These are phyloP conservation scores for Micromesistius poutassou DNA, from an alignment of 2,797 vertebrate genomes.

Conservation along the genomic window DNA sequence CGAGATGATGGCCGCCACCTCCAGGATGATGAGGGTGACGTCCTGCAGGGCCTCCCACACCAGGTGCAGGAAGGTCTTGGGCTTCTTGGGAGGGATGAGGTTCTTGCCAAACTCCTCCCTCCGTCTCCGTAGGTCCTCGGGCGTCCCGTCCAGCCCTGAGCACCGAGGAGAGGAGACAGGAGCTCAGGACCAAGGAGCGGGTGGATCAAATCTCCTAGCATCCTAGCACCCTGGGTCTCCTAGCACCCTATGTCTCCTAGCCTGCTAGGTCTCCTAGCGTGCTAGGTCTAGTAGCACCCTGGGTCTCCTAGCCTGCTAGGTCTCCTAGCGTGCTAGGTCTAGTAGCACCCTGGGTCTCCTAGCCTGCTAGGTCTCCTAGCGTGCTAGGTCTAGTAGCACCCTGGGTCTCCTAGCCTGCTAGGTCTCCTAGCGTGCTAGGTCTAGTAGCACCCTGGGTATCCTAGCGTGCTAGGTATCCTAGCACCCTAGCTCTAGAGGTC, in stretches of 20 bases:
- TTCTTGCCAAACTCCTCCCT: constrained; percentile 92
- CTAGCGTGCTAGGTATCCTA: neutral
- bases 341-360: neutral
- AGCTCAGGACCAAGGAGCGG: neutral
- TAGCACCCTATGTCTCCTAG: neutral
- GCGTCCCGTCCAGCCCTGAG: constrained; percentile 85
- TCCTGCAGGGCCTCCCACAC: constrained; percentile 98
- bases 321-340: neutral
- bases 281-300: too few species aligned
- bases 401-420: neutral
- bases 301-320: neutral
- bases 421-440: neutral
- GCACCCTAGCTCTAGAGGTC: too few species aligned
- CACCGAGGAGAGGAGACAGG: constrained; percentile 33
- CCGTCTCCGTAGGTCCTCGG: constrained; percentile 86
- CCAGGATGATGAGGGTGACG: constrained; percentile 95
- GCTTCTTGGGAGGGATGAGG: constrained; percentile 98
- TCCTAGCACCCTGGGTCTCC: neutral
- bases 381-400: neutral
- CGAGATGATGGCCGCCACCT: constrained; percentile 95
- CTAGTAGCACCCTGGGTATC: too few species aligned
- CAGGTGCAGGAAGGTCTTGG: constrained; percentile 97
- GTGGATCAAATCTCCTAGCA: neutral
- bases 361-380: neutral
- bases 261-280: neutral